phyloP scores from a whole-genome alignment of 2,113 vertebrate species.

The Argyrosomus japonicus region DNA sequence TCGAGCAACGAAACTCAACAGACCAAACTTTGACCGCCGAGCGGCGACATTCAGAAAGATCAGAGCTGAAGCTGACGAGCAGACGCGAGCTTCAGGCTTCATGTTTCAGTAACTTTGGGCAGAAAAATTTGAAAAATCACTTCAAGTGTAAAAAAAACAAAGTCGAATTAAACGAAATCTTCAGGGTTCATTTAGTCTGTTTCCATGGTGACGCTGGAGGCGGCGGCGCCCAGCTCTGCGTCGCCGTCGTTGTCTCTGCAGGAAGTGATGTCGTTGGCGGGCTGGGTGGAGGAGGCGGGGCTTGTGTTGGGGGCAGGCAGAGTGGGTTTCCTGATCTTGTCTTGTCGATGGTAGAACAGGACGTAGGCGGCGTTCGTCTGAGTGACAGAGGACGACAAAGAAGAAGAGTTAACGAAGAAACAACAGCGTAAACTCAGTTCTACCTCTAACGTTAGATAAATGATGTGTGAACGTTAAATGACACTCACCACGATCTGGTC shows the following conservation, averaged over 20 bases:
- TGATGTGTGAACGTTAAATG: no score
- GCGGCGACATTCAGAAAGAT: no score
- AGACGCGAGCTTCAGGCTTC: no score
- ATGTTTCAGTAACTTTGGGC: no score
- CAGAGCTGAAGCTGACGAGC: no score
- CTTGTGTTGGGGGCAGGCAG: constrained; percentile 57
- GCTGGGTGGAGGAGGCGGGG: constrained; percentile 50
- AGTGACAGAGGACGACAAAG: not conserved
- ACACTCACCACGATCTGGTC: constrained; percentile 88
- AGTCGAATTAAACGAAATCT: not conserved
- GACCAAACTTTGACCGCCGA: no score
- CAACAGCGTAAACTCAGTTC: no score
- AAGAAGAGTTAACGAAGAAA: not conserved
- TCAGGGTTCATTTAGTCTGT: constrained; percentile 58
- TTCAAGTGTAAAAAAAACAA: not conserved
- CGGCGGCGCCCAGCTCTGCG: constrained; percentile 17
- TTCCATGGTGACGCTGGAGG: constrained; percentile 78
- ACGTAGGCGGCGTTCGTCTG: constrained; percentile 91
- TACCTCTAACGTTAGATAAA: no score
- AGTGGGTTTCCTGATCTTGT: constrained; percentile 83
- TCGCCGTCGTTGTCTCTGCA: constrained; percentile 45
- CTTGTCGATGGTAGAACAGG: constrained; percentile 91
- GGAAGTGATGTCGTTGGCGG: constrained; percentile 60
- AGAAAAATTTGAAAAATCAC: not conserved
- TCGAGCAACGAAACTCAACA: no score